These are phyloP conservation scores for Heliconius ismenius DNA, from an alignment of 2,888 invertebrate genomes.

Conservation along the genomic window DNA sequence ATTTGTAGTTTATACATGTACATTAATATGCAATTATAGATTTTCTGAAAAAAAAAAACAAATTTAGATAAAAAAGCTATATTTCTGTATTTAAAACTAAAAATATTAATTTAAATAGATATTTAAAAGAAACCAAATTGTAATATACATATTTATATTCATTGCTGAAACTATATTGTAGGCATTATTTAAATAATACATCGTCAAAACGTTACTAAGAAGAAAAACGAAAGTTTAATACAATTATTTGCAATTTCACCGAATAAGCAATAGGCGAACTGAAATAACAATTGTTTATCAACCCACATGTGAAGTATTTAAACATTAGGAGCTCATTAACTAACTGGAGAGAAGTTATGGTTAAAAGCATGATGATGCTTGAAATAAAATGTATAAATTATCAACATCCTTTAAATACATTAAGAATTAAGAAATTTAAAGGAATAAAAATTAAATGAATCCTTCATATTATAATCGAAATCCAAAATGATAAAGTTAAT, in stretches of 20 bases:
- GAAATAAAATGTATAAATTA: no score
- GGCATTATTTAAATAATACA: not conserved
- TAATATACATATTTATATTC: no score
- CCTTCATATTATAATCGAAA: no score
- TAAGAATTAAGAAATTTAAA: no score
- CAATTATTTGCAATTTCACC: slow-evolving; percentile 30
- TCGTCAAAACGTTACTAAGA: not conserved
- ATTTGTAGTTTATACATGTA: slow-evolving; percentile 1
- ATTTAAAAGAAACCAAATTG: no score
- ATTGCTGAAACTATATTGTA: no score
- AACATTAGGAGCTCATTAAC: not conserved
- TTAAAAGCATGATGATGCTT: no score
- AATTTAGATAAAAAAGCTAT: not conserved
- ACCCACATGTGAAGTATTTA: slow-evolving; percentile 41
- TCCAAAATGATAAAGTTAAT: not conserved
- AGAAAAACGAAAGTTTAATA: slow-evolving; percentile 22
- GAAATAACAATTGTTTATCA: slow-evolving; percentile 30
- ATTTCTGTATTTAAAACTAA: no score
- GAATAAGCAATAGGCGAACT: slow-evolving; percentile 31
- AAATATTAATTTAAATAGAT: no score
- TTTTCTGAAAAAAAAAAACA: not conserved
- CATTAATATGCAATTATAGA: no score
- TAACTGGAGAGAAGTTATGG: not conserved
- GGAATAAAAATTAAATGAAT: no score
- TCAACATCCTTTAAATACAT: no score